A percentile compares a stretch with the other conserved stretches of the same genome.
Evolutionary conservation across 2,113 vertebrate species (phyloP).

Genomic region (Lasiurus cinereus): DNA sequence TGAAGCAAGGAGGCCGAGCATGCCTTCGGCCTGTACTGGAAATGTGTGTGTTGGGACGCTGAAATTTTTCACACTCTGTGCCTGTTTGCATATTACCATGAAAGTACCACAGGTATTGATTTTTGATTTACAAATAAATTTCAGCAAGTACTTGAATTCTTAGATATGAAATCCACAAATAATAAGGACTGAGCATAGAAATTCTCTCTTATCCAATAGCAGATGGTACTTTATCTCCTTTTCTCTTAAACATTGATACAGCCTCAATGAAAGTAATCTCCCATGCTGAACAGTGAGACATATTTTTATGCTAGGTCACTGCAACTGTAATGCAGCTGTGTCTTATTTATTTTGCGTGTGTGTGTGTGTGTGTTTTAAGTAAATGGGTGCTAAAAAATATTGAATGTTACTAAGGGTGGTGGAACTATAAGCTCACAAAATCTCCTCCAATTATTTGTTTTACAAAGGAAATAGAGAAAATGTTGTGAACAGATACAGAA

Average conservation of each 20-base stretch:
- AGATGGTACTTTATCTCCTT: neutral
- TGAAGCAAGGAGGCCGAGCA: neutral
- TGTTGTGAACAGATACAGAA: neutral
- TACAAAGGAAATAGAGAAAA: slow-evolving; percentile 8
- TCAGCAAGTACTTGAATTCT: slow-evolving; percentile 15
- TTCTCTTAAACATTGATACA: neutral
- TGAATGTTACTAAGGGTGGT: neutral
- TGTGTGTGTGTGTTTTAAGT: neutral
- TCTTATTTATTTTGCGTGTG: neutral
- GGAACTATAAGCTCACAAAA: neutral
- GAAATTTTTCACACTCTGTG: neutral
- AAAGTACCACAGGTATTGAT: slow-evolving; percentile 30
- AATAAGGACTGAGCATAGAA: neutral
- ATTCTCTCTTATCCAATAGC: neutral
- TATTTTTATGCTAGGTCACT: neutral
- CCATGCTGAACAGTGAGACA: slow-evolving; percentile 3
- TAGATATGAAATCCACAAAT: neutral
- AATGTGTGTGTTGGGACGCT: neutral
- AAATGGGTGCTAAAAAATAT: neutral
- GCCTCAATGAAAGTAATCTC: slow-evolving; percentile 14
- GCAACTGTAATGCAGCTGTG: neutral
- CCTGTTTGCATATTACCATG: neutral
- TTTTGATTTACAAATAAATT: slow-evolving; percentile 58
- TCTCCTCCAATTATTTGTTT: slow-evolving; percentile 11
- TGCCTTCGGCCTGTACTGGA: neutral